phyloP scores from a whole-genome alignment of 2,113 vertebrate species.

The Ranitomeya imitator region DNA sequence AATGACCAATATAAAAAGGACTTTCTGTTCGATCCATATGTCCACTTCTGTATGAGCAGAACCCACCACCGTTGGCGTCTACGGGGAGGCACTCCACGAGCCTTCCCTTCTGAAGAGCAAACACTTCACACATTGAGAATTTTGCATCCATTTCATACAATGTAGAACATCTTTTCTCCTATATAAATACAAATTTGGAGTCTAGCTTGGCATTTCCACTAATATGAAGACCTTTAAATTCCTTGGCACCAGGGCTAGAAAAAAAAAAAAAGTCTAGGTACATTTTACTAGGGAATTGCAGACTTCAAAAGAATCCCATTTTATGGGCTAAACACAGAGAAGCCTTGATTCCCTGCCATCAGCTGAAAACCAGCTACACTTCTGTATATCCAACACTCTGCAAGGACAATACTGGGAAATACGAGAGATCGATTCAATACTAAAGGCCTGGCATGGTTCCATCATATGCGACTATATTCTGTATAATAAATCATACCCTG shows the following conservation, averaged over 20 bases:
- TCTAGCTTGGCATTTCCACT: background rate
- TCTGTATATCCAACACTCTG: background rate
- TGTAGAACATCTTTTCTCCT: background rate
- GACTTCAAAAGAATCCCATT: background rate
- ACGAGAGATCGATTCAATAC: background rate
- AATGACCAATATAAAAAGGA: background rate
- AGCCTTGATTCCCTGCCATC: conserved; percentile 41
- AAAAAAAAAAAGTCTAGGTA: background rate
- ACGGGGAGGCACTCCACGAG: background rate
- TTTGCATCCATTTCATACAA: background rate
- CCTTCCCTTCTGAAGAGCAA: background rate
- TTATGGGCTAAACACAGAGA: background rate
- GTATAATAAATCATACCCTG: conserved; percentile 49
- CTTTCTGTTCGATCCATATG: background rate
- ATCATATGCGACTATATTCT: background rate
- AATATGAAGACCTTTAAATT: background rate
- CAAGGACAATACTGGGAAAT: conserved; percentile 16
- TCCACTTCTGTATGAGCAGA: background rate
- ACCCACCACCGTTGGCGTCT: no score
- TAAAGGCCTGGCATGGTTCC: background rate
- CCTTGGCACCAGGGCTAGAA: background rate
- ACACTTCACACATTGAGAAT: background rate
- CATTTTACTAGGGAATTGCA: background rate
- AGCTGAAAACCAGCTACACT: conserved; percentile 63
- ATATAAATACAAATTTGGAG: background rate